Percentiles rank a stretch among this genome's conserved stretches.
Evolutionary conservation across 2,797 vertebrate species (phyloP).

Genomic region (Thripadectes ignobilis): DNA sequence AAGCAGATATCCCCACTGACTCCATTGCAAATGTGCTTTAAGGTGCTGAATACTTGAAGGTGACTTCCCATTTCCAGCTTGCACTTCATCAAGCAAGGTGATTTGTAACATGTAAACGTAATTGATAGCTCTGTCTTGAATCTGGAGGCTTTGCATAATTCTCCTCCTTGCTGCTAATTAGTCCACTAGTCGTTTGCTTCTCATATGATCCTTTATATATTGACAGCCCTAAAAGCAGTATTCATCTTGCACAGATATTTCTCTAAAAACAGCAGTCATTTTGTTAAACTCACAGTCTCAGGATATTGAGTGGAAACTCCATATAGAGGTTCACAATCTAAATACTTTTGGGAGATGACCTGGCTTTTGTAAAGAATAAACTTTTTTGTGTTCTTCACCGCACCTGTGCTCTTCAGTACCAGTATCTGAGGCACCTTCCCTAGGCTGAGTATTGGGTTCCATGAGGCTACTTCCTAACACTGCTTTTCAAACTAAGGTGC

Average conservation of each 20-base stretch:
- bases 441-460: not conserved
- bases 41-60: not conserved
- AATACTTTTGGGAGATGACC: not conserved
- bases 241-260: not conserved
- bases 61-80: not conserved
- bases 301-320: not conserved
- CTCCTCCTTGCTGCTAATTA: not conserved
- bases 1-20: not conserved
- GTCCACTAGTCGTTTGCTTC: not conserved
- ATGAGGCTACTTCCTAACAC: not conserved
- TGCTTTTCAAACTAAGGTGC: not conserved
- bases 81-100: not conserved
- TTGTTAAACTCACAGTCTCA: not conserved
- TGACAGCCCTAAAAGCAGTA: not conserved
- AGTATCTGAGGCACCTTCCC: not conserved
- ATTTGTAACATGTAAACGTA: not conserved
- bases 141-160: conserved; percentile 10
- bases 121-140: not conserved
- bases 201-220: not conserved
- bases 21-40: not conserved
- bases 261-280: not conserved
- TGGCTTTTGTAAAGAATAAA: not conserved
- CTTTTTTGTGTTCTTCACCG: not conserved
- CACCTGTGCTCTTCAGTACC: not conserved
- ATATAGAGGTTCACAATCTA: not conserved